phyloP scores from a whole-genome alignment of 2,113 vertebrate species.

The Podocnemis expansa region DNA sequence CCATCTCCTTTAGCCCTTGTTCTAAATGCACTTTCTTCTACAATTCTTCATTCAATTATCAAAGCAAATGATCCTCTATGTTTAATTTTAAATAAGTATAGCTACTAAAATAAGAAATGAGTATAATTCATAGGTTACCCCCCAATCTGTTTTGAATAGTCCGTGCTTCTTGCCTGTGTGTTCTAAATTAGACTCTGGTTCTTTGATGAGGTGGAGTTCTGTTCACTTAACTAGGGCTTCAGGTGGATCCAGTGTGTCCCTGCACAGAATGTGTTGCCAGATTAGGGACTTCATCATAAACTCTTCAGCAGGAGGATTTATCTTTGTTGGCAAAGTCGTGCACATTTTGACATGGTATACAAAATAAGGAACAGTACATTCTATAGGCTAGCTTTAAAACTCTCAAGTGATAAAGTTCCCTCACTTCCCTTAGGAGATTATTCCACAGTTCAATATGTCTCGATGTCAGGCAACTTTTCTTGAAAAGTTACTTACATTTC shows the following conservation, averaged over 20 bases:
- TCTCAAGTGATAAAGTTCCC: neutral
- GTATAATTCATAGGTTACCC: neutral
- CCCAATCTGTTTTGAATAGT: neutral
- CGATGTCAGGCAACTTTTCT: neutral
- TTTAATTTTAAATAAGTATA: neutral
- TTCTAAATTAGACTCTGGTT: neutral
- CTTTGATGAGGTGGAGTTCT: neutral
- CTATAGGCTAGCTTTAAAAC: neutral
- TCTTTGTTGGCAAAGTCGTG: neutral
- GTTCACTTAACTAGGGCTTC: fast-evolving
- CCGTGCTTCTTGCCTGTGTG: neutral
- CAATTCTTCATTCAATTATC: neutral
- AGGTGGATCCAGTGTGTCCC: neutral
- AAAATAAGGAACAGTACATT: neutral
- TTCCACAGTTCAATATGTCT: neutral
- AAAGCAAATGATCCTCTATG: neutral
- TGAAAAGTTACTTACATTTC: neutral
- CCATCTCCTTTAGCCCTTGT: neutral
- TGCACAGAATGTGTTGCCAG: neutral
- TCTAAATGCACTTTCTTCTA: neutral
- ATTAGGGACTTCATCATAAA: neutral
- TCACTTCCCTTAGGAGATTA: constrained; percentile 6
- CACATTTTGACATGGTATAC: neutral
- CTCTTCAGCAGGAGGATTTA: neutral
- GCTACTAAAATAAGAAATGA: neutral